Conservation (phyloP, 1,140 invertebrate species). For the Drosophila trapezifrons region DNA sequence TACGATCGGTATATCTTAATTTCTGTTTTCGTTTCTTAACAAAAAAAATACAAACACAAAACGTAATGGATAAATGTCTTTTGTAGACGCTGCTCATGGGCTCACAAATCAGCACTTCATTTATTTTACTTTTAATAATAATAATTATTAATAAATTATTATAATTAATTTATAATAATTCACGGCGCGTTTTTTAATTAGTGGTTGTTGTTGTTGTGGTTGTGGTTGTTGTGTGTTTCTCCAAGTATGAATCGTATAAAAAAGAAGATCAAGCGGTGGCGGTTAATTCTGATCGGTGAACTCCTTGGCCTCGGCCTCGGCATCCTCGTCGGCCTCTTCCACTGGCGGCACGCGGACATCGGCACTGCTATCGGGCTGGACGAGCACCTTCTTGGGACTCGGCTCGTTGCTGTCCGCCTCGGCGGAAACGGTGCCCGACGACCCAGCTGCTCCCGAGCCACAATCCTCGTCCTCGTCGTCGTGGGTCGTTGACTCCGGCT, state of each 20-base stretch:
- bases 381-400: constrained; percentile 72
- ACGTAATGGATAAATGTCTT: constrained; percentile 56
- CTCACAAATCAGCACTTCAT: constrained; percentile 76
- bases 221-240: constrained; percentile 18
- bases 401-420: constrained; percentile 75
- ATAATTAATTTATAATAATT: constrained; percentile 81
- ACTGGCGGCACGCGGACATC: constrained; percentile 37
- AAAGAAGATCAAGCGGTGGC: constrained; percentile 49
- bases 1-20: constrained; percentile 34
- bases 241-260: constrained; percentile 38
- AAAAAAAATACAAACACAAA: constrained; percentile 38
- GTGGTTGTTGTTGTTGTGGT: constrained; percentile 26
- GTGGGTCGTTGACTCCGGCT: constrained; percentile 68
- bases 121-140: constrained; percentile 76
- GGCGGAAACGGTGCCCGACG: constrained; percentile 32
- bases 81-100: constrained; percentile 50
- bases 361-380: constrained; percentile 66
- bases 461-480: constrained; percentile 66
- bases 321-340: constrained; percentile 41
- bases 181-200: constrained; percentile 62
- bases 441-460: constrained; percentile 2
- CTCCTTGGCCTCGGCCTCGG: constrained; percentile 62
- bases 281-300: constrained; percentile 35
- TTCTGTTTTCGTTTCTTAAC: constrained; percentile 51
- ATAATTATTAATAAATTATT: constrained; percentile 82